Conservation (phyloP, 2,888 invertebrate genomes). For the Dilophus febrilis region DNA sequence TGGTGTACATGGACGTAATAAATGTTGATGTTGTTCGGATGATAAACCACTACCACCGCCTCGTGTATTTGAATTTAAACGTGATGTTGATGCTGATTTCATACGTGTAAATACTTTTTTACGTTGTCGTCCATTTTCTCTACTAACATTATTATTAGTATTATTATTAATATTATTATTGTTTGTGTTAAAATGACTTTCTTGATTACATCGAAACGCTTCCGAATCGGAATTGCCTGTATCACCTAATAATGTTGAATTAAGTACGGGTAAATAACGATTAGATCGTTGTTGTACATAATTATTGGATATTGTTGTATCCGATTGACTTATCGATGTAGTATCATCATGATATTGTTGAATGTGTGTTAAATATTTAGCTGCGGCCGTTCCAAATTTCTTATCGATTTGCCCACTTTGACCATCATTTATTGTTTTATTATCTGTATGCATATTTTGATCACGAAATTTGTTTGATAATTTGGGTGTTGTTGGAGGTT, state of each 20-base stretch:
- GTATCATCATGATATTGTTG: conserved; percentile 22
- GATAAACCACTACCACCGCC: not conserved
- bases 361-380: conserved; percentile 26
- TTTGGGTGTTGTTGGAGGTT: conserved; percentile 9
- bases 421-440: not conserved
- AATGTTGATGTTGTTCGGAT: not conserved
- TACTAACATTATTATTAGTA: conserved; percentile 16
- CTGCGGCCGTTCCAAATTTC: conserved; percentile 21
- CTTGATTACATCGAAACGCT: conserved; percentile 28
- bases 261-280: conserved; percentile 20
- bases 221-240: conserved; percentile 29
- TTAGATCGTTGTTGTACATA: conserved; percentile 17
- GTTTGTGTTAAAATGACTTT: conserved; percentile 30
- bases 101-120: conserved; percentile 51
- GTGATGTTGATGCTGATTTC: conserved; percentile 50
- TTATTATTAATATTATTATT: conserved; percentile 25
- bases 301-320: conserved; percentile 29
- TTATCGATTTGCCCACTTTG: conserved; percentile 15
- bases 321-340: conserved; percentile 28
- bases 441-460: not conserved
- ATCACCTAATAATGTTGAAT: conserved; percentile 18
- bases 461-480: not conserved
- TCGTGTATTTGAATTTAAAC: conserved; percentile 35
- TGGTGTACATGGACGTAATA: conserved; percentile 45
- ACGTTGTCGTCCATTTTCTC: conserved; percentile 36